Evolutionary conservation across 1,140 invertebrate genomes (phyloP).

Genomic region (Drosophila bocqueti): DNA sequence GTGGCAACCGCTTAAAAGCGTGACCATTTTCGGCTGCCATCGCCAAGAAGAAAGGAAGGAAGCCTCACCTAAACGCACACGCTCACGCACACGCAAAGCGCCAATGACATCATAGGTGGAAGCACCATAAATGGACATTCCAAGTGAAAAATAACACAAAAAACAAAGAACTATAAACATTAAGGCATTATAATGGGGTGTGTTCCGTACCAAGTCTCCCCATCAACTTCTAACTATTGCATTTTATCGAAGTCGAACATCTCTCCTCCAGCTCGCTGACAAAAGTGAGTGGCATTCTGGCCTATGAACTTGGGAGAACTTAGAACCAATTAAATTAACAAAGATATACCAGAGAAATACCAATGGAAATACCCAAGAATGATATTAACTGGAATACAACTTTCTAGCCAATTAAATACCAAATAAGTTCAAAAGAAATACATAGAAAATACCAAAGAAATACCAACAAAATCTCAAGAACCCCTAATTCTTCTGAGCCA

Average conservation of each 20-base stretch:
- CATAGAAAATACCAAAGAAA: neutral
- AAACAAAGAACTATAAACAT: neutral
- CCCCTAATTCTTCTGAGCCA: no score
- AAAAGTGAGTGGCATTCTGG: neutral
- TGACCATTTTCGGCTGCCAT: slow-evolving; percentile 69
- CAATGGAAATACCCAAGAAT: no score
- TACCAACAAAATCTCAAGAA: neutral
- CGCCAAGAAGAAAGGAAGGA: slow-evolving; percentile 47
- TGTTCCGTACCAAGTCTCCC: slow-evolving; percentile 14
- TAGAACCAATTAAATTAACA: neutral
- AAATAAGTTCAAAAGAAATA: neutral
- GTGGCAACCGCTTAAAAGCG: slow-evolving; percentile 53
- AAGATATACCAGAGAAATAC: neutral
- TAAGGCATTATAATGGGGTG: slow-evolving; percentile 17
- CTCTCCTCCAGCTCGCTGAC: neutral
- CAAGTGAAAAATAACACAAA: neutral
- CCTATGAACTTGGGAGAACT: neutral
- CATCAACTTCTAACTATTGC: slow-evolving; percentile 13
- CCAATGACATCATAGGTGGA: slow-evolving; percentile 46
- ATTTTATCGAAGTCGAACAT: slow-evolving; percentile 30
- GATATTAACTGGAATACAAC: neutral
- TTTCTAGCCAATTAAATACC: no score
- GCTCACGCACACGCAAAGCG: slow-evolving; percentile 24
- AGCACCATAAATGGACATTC: slow-evolving; percentile 51
- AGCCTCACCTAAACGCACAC: slow-evolving; percentile 57